Evolutionary conservation across 2,797 vertebrate species (phyloP), one percentile per base, ranked within the genome.

Genomic region (Tokudaia muenninki): DNA sequence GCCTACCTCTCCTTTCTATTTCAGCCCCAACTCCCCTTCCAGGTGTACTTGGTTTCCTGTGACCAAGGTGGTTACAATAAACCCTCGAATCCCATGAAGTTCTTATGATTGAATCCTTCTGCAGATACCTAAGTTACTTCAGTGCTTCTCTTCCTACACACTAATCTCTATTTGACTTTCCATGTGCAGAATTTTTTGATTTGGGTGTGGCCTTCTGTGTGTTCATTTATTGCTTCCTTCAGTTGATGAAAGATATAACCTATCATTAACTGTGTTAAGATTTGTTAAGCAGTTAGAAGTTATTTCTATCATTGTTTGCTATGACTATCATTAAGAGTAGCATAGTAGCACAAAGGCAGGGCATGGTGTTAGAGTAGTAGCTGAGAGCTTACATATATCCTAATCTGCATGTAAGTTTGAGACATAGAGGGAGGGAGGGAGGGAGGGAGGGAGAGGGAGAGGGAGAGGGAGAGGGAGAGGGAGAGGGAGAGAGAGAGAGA

Each of bases 121-220:
- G 44, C 26, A 70, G 31, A 63, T 16, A 67, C 70, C n/a, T 52
- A 65, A 52, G 44, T 29, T 26, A 44, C 5, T 77, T n/a, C 7
- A 3, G 0, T 77, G 59, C 50, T 75, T 65, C 72, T 21, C 34
- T 37, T 55, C 13, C 41, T 92, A 16, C n/a, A 31, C 37, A 44
- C 67, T 91, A 65, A 61, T 50, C n/a, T 94, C 57, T 70, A 57
- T 61, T 88, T 94, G 67, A n/a, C 37, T 44, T 93, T 93, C 44
- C 26, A 92, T 91, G 31, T 93, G 83, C 94, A 94, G 77, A 31
- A 86, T 47, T 44, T 22, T 61, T 89, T 95, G 13, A 80, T 41
- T 86, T 91, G 57, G n/a, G n/a, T 44, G 7, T 87, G 63, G 74
- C 74, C 61, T 24, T 84, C 74, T 55, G 21, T 84, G 41, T 50